phyloP scores from a whole-genome alignment of 2,888 invertebrate species.

The Hemistola chrysoprasaria region DNA sequence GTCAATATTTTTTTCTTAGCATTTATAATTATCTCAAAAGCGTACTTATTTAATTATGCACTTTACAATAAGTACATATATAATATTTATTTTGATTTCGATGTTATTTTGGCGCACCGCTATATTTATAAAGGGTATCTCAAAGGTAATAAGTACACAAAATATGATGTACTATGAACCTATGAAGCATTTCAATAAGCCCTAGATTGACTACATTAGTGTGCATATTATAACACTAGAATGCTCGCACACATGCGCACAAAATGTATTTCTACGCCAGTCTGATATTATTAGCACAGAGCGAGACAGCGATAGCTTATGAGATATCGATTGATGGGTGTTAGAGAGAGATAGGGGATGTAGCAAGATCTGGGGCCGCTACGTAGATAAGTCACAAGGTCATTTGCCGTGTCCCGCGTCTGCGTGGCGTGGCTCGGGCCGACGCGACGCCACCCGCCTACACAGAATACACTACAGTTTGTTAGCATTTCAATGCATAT shows the following conservation, averaged over 20 bases:
- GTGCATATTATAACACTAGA: not conserved
- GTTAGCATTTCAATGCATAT: slow-evolving; percentile 2
- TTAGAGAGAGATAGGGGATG: slow-evolving; percentile 46
- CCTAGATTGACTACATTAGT: too few species aligned
- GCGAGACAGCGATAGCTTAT: slow-evolving; percentile 46
- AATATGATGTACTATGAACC: too few species aligned
- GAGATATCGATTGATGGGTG: slow-evolving; percentile 54
- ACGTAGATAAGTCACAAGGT: slow-evolving; percentile 73
- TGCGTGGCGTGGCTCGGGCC: slow-evolving; percentile 6
- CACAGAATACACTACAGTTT: slow-evolving; percentile 16
- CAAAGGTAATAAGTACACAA: too few species aligned
- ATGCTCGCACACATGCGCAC: not conserved
- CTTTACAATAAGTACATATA: too few species aligned
- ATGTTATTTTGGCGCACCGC: too few species aligned
- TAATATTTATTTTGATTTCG: too few species aligned
- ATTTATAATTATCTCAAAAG: too few species aligned
- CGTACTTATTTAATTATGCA: too few species aligned
- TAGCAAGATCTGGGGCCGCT: slow-evolving; percentile 44
- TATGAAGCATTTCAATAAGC: too few species aligned
- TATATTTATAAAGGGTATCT: too few species aligned
- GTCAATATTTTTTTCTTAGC: too few species aligned
- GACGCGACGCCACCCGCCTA: slow-evolving; percentile 22
- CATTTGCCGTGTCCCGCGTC: slow-evolving; percentile 43
- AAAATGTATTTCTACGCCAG: slow-evolving; percentile 21
- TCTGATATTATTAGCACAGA: slow-evolving; percentile 67